Evolutionary conservation across 1,140 invertebrate species (phyloP).

Genomic region (Formica selysi): DNA sequence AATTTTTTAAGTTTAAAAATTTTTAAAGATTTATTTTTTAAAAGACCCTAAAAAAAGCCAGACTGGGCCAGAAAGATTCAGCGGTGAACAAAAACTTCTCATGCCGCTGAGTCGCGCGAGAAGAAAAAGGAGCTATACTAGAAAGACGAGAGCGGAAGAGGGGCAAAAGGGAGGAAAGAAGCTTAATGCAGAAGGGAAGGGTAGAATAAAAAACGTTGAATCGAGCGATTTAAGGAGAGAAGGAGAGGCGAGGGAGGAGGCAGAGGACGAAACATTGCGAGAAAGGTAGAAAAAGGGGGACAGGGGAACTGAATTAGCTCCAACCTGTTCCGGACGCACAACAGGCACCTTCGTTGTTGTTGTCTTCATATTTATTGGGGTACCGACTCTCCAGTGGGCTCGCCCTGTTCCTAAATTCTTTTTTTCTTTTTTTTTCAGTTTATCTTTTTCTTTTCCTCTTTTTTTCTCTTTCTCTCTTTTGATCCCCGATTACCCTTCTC

Average conservation of each 20-base stretch:
- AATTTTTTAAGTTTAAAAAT: not conserved
- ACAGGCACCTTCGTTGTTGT: conserved; percentile 83
- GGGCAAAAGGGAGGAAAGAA: conserved; percentile 5
- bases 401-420: conserved; percentile 76
- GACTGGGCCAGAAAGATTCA: conserved; percentile 35
- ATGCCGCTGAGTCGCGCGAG: conserved; percentile 49
- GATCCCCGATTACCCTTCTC: conserved; percentile 70
- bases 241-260: not conserved
- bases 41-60: conserved; percentile 38
- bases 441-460: conserved; percentile 23
- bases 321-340: conserved; percentile 83
- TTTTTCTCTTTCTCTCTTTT: conserved; percentile 25
- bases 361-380: conserved; percentile 86
- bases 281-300: conserved; percentile 49
- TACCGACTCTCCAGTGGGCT: conserved; percentile 74
- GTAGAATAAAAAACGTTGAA: conserved; percentile 61
- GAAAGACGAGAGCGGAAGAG: conserved; percentile 10
- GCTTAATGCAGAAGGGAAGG: conserved; percentile 28
- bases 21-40: not conserved
- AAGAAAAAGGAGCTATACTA: conserved; percentile 59
- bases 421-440: conserved; percentile 56
- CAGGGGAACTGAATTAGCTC: conserved; percentile 81
- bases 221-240: conserved; percentile 57
- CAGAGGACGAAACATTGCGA: conserved; percentile 32
- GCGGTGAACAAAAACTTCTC: conserved; percentile 65